Base-by-base conservation (phyloP, 2,888 invertebrate species). In the Encarsia formosa region DNA sequence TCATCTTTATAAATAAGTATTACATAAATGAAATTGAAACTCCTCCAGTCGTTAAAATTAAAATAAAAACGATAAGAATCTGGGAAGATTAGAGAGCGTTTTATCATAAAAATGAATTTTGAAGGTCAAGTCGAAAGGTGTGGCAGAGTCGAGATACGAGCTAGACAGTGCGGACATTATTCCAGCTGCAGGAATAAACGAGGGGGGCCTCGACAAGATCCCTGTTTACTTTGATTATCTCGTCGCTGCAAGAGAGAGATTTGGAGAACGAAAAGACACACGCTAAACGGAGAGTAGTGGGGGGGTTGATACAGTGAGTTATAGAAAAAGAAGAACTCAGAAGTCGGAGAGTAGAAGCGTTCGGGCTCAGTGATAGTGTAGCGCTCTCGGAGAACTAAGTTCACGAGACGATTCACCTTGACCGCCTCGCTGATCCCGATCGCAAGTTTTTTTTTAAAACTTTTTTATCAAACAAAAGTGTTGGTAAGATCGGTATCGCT, bases 221-320 rank as follows among this genome's bases (percentile, higher is more conserved):
- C 29, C 19, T 53, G 45, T 49, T 53, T 53, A 45, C 40, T 37
- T 31, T 24, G 46, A 46, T 49, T 46, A 49, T 54, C 50, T 41
- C 22, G 15, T 11, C 24, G 26, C n/a, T 34, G 19, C 4, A 49
- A 47, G 38, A 44, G 18, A 31, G 31, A 47, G 35, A 26, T n/a
- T n/a, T n/a, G n/a, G 42, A 34, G 38, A 38, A 19, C 51, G 13
- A 24, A 13, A 24, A 32, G 20, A 20, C 40, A 24, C 34, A 18
- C 13, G 32, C 13, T 13, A 13, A 39, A 9, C 6, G 13, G 29
- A n/a, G n/a, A 42, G 32, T 15, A n/a, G 20, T 22, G 34, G 8
- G 32, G 34, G 43, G 23, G 31, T 16, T 3, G n/a, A 31, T 26
- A 26, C 18, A 31, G 29, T 4, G 1, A 1, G 15, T 13, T 9